phyloP scores from a whole-genome alignment of 2,113 vertebrate species.

The Muscicapa adusta region DNA sequence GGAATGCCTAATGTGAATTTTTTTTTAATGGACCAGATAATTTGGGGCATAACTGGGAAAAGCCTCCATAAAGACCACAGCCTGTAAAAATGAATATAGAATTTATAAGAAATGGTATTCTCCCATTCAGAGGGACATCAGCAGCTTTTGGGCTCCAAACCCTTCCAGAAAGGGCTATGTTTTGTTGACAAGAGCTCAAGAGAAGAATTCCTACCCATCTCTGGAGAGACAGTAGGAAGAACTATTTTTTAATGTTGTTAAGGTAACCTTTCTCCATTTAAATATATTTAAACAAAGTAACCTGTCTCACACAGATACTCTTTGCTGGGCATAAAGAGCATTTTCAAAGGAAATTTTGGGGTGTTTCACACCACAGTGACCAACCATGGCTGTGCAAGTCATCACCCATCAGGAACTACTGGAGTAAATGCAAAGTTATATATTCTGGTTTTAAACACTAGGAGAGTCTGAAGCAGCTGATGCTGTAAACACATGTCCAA shows the following conservation, averaged over 20 bases:
- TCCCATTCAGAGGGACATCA: not conserved
- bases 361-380: not conserved
- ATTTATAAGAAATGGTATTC: not conserved
- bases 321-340: not conserved
- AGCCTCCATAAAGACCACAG: constrained; percentile 9
- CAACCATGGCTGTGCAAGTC: not conserved
- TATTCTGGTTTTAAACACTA: not conserved
- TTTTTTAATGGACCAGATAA: constrained; percentile 61
- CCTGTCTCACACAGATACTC: not conserved
- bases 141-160: not conserved
- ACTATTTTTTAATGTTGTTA: not conserved
- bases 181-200: not conserved
- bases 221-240: not conserved
- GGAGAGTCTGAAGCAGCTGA: not conserved
- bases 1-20: constrained; percentile 32
- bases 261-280: not conserved
- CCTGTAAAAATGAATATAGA: not conserved
- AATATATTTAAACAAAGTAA: not conserved
- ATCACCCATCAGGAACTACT: not conserved
- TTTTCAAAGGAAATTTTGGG: not conserved
- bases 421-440: not conserved
- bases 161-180: not conserved
- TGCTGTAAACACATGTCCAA: not conserved
- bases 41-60: constrained; percentile 47
- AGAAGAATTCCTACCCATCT: not conserved